Percentiles rank a stretch among this genome's conserved stretches.
Conservation (phyloP, 2,888 invertebrate genomes). For the Trichopria drosophilae region DNA sequence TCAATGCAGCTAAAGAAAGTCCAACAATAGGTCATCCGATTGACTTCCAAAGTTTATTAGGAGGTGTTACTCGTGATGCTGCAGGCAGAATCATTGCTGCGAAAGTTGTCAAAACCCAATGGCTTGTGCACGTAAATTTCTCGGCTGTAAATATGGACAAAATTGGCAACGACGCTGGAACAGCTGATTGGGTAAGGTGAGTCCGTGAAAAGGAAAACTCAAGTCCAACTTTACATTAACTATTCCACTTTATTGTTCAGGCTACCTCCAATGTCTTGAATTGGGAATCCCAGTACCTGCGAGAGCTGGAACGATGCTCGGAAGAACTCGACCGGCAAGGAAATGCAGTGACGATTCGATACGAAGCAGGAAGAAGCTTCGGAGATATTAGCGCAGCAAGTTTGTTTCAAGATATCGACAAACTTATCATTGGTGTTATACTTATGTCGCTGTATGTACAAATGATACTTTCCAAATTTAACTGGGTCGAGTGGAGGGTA, state of each 20-base stretch:
- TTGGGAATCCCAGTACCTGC: constrained; percentile 50
- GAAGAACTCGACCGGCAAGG: constrained; percentile 28
- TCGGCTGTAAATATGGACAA: constrained; percentile 67
- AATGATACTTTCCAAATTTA: constrained; percentile 72
- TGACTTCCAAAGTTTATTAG: constrained; percentile 67
- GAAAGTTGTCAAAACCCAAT: constrained; percentile 65
- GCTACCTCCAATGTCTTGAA: constrained; percentile 48
- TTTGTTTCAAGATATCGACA: constrained; percentile 74
- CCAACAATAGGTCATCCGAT: constrained; percentile 69
- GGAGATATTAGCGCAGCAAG: constrained; percentile 73
- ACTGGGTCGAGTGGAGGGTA: constrained; percentile 74
- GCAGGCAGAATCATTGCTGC: constrained; percentile 68
- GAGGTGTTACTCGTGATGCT: constrained; percentile 64
- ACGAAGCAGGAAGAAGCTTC: constrained; percentile 63
- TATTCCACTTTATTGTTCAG: constrained; percentile 34
- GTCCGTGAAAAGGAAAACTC: too few relatives aligned
- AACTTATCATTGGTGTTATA: constrained; percentile 68
- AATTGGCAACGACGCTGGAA: constrained; percentile 72
- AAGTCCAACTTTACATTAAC: too few relatives aligned
- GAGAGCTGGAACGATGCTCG: constrained; percentile 40
- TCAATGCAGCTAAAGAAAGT: constrained; percentile 66
- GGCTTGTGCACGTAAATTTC: constrained; percentile 71
- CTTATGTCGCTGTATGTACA: constrained; percentile 77
- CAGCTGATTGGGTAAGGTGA: constrained; percentile 71
- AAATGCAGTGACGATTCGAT: constrained; percentile 45